Evolutionary conservation across 2,888 invertebrate genomes (phyloP).

Genomic region (Laspeyria flexula): DNA sequence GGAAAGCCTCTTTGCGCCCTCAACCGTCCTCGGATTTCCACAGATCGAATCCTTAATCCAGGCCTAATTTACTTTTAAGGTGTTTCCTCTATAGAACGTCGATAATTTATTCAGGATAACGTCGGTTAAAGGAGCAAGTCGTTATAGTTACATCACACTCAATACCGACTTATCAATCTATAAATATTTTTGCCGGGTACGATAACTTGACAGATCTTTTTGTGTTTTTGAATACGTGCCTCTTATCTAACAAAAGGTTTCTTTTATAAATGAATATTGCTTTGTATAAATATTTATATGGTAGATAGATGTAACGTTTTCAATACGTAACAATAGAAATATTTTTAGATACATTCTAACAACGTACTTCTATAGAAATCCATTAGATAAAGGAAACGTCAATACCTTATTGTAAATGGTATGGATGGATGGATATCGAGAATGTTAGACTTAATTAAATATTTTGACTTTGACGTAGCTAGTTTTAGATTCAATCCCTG

Average conservation of each 20-base stretch:
- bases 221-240: background rate
- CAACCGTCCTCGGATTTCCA: slow-evolving; percentile 31
- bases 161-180: background rate
- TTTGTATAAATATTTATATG: no score
- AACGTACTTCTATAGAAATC: no score
- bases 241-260: background rate
- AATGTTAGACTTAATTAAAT: no score
- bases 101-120: slow-evolving; percentile 34
- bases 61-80: slow-evolving; percentile 47
- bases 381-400: no score
- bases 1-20: slow-evolving; percentile 8
- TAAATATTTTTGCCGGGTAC: slow-evolving; percentile 1
- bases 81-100: slow-evolving; percentile 25
- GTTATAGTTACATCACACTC: background rate
- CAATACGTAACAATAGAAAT: no score
- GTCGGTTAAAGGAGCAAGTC: slow-evolving; percentile 7
- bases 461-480: no score
- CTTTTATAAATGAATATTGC: no score
- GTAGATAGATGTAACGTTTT: no score
- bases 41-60: slow-evolving; percentile 46
- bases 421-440: no score
- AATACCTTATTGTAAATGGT: no score
- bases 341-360: no score
- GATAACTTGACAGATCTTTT: background rate
- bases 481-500: no score